Conservation (phyloP, 2,888 invertebrate species). For the Neoascia interrupta region DNA sequence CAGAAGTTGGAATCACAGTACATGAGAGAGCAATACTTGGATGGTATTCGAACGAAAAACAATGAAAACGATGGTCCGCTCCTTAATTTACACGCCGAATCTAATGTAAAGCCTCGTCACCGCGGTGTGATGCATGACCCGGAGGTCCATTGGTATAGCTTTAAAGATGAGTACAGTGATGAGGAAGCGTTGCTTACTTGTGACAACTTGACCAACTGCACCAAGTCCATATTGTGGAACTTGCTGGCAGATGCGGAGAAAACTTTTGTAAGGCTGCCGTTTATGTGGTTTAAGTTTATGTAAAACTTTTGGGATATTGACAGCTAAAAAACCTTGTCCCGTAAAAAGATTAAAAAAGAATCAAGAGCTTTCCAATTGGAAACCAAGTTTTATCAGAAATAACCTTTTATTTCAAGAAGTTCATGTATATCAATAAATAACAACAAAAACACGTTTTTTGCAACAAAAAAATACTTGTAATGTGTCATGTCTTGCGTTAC, state of each 20-base stretch:
- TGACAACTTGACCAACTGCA: conserved; percentile 68
- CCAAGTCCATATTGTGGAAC: conserved; percentile 74
- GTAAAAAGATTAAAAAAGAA: not conserved
- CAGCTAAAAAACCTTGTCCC: no score
- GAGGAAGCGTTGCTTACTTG: conserved; percentile 59
- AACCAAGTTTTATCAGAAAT: conserved; percentile 21
- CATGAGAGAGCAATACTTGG: conserved; percentile 74
- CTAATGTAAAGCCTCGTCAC: conserved; percentile 52
- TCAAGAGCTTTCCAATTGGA: not conserved
- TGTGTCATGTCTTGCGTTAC: no score
- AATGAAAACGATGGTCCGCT: conserved; percentile 70
- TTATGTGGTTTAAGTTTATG: conserved; percentile 74
- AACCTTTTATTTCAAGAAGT: conserved; percentile 9
- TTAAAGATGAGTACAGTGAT: conserved; percentile 75
- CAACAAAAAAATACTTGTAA: no score
- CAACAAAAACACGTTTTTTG: conserved; percentile 27
- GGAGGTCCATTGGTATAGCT: conserved; percentile 73
- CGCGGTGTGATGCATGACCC: conserved; percentile 56
- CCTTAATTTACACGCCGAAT: conserved; percentile 43
- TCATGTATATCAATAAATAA: conserved; percentile 31
- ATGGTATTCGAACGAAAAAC: conserved; percentile 71
- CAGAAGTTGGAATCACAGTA: conserved; percentile 75
- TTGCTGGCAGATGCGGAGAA: conserved; percentile 73
- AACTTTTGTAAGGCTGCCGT: conserved; percentile 72
- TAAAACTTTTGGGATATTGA: no score